phyloP scores from a whole-genome alignment of 1,140 invertebrate species.

The Periplaneta americana region DNA sequence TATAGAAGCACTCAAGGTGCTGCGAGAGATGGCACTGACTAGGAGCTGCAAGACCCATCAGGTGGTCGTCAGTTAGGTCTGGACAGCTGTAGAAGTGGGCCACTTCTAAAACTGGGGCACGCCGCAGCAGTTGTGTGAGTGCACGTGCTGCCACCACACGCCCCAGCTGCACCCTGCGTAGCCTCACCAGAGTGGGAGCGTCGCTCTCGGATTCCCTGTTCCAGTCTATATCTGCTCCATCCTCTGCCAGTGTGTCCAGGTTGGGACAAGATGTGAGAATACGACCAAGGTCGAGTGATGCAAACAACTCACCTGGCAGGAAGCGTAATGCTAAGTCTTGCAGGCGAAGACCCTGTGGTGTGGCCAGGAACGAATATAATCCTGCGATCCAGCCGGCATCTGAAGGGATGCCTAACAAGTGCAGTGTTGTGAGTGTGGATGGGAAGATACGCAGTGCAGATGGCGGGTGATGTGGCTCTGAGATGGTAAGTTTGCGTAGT shows the following conservation, averaged over 20 bases:
- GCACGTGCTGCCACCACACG: slow-evolving; percentile 32
- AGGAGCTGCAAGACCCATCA: slow-evolving; percentile 27
- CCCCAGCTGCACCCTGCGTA: slow-evolving; percentile 38
- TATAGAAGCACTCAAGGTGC: slow-evolving; percentile 42
- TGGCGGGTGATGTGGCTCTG: slow-evolving; percentile 40
- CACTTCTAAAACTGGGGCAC: slow-evolving; percentile 34
- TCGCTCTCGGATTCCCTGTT: slow-evolving; percentile 25
- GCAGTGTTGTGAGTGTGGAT: slow-evolving; percentile 35
- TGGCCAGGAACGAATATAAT: slow-evolving; percentile 37
- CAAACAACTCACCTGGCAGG: slow-evolving; percentile 27
- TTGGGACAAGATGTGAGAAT: slow-evolving; percentile 36
- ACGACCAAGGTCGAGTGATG: slow-evolving; percentile 36
- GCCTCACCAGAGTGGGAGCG: slow-evolving; percentile 26
- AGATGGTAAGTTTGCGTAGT: slow-evolving; percentile 38
- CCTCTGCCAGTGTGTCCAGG: slow-evolving; percentile 33
- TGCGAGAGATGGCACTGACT: slow-evolving; percentile 16
- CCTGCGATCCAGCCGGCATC: slow-evolving; percentile 36
- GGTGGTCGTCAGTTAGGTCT: slow-evolving; percentile 36
- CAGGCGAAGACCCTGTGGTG: slow-evolving; percentile 34
- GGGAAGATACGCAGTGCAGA: slow-evolving; percentile 36
- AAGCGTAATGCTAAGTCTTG: slow-evolving; percentile 37
- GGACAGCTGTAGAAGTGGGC: slow-evolving; percentile 40
- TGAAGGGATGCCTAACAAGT: slow-evolving; percentile 36
- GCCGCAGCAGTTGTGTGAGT: slow-evolving; percentile 34
- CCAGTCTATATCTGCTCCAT: slow-evolving; percentile 37